These are phyloP conservation scores for Cyaniris semiargus DNA, from an alignment of 2,888 invertebrate genomes.

Conservation along the genomic window DNA sequence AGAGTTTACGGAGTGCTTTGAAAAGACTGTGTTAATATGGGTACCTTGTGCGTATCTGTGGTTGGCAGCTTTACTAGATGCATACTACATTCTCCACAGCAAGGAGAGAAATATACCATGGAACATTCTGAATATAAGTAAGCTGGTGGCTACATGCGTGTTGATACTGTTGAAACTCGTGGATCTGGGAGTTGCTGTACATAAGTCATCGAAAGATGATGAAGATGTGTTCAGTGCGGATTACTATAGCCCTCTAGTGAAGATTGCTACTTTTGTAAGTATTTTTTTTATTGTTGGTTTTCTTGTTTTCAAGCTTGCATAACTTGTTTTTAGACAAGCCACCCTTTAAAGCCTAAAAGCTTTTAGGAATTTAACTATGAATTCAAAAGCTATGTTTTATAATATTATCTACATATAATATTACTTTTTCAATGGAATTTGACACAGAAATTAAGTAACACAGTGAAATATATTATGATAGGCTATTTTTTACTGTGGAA, in stretches of 20 bases:
- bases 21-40: conserved; percentile 95
- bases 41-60: conserved; percentile 92
- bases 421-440: no score
- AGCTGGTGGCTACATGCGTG: conserved; percentile 83
- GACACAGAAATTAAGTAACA: no score
- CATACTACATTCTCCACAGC: conserved; percentile 87
- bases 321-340: no score
- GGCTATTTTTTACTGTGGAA: no score
- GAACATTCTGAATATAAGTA: conserved; percentile 85
- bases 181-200: conserved; percentile 84
- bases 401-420: no score
- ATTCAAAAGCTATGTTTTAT: no score
- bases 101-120: conserved; percentile 89
- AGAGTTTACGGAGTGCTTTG: conserved; percentile 94
- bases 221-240: conserved; percentile 83
- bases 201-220: conserved; percentile 74
- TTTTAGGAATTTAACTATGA: no score
- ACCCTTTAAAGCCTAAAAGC: no score
- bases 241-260: conserved; percentile 88
- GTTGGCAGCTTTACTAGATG: conserved; percentile 86
- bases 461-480: no score
- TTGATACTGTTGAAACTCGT: conserved; percentile 84
- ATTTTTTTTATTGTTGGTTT: conserved; percentile 38
- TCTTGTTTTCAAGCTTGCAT: neutral
- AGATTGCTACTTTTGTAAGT: conserved; percentile 91